phyloP scores from a whole-genome alignment of 2,113 vertebrate species.

The Catagonus wagneri region DNA sequence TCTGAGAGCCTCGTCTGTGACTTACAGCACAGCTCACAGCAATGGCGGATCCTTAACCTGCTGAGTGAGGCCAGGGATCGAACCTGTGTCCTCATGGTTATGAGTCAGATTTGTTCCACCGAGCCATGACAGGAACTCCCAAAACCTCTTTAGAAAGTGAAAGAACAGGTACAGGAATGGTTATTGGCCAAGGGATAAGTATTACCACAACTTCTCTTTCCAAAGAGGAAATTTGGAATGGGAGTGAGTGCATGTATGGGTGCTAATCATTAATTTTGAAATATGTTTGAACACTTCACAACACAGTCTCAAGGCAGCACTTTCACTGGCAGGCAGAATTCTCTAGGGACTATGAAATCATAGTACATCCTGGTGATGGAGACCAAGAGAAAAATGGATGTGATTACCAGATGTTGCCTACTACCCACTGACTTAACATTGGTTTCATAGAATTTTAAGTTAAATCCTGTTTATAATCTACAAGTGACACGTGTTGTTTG shows the following conservation, averaged over 20 bases:
- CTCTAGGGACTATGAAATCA: not conserved
- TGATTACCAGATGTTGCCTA: not conserved
- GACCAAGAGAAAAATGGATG: not conserved
- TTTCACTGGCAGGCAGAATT: not conserved
- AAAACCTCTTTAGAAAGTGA: constrained; percentile 19
- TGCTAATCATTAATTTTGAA: not conserved
- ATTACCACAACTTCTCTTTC: not conserved
- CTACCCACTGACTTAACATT: not conserved
- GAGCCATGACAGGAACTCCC: not conserved
- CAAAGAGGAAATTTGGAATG: constrained; percentile 11
- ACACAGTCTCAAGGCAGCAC: not conserved
- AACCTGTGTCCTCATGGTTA: no score
- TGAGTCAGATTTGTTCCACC: no score
- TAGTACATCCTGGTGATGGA: not conserved
- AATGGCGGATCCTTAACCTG: no score
- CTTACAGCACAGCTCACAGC: no score
- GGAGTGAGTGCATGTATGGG: not conserved
- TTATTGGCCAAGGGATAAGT: not conserved
- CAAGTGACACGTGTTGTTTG: not conserved
- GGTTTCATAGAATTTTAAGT: not conserved
- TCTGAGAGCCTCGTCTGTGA: no score
- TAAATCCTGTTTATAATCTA: not conserved
- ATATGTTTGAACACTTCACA: not conserved
- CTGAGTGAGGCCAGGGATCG: no score
- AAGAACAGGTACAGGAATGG: not conserved